Evolutionary conservation across 1,140 invertebrate species (phyloP).

Genomic region (Dufourea novaeangliae): DNA sequence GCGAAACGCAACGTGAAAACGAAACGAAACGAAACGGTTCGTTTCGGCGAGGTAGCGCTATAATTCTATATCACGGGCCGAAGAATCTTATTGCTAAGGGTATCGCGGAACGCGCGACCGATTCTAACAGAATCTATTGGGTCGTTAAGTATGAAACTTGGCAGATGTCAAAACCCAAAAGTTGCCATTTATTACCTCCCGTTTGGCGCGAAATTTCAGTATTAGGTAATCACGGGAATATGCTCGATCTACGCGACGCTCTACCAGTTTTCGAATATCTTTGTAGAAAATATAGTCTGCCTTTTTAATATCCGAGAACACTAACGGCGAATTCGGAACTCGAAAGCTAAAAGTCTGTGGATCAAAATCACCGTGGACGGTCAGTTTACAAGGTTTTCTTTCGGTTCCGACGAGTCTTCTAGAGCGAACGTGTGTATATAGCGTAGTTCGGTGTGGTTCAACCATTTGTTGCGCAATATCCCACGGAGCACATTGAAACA

Average conservation of each 20-base stretch:
- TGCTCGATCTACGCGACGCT: neutral
- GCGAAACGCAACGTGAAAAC: neutral
- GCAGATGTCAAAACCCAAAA: no score
- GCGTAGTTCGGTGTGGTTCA: neutral
- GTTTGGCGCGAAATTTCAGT: no score
- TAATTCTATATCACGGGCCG: constrained; percentile 12
- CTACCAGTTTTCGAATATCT: neutral
- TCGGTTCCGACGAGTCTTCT: neutral
- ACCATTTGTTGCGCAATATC: neutral
- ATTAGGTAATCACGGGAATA: constrained; percentile 8
- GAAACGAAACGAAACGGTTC: neutral
- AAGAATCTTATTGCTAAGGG: neutral
- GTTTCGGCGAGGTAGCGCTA: constrained; percentile 17
- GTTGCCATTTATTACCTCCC: no score
- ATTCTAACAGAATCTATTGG: neutral
- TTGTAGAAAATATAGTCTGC: neutral
- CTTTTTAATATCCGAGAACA: neutral
- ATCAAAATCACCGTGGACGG: no score
- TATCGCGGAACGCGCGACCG: neutral
- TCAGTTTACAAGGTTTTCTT: no score
- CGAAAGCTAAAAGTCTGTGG: no score
- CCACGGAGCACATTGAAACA: neutral
- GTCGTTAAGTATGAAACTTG: no score
- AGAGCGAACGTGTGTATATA: neutral
- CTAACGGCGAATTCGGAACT: neutral